Percentiles rank a stretch among this genome's conserved stretches.
These are phyloP conservation scores for Microcaecilia unicolor DNA, from an alignment of 2,797 vertebrate genomes.

Conservation along the genomic window DNA sequence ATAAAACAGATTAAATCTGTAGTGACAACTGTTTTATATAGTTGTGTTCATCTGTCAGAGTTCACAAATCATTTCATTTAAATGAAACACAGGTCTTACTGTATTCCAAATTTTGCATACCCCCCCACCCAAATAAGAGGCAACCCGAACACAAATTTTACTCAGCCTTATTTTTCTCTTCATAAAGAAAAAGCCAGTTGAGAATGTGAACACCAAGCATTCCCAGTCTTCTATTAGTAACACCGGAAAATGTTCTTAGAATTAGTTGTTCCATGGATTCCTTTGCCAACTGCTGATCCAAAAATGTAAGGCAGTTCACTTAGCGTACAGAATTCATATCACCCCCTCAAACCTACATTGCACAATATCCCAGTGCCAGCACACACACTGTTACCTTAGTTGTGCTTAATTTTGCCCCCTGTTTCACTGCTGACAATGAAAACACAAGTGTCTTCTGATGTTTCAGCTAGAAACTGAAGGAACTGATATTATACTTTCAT, in stretches of 20 bases:
- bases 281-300: constrained; percentile 21
- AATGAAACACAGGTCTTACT: constrained; percentile 18
- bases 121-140: constrained; percentile 23
- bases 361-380: constrained; percentile 42
- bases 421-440: constrained; percentile 35
- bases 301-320: constrained; percentile 18
- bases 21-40: constrained; percentile 26
- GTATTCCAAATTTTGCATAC: constrained; percentile 21
- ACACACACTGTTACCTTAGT: constrained; percentile 28
- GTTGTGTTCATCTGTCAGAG: constrained; percentile 7
- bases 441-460: neutral
- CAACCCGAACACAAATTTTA: constrained; percentile 15
- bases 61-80: constrained; percentile 7
- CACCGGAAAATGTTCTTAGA: constrained; percentile 23
- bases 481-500: constrained; percentile 1
- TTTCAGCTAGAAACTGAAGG: constrained; percentile 31
- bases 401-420: constrained; percentile 51
- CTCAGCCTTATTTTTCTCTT: constrained; percentile 36
- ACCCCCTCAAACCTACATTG: constrained; percentile 33
- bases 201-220: constrained; percentile 9
- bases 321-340: constrained; percentile 18
- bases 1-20: constrained; percentile 24
- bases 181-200: constrained; percentile 19
- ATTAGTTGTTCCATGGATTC: constrained; percentile 25
- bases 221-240: constrained; percentile 16